Percentiles rank a stretch among this genome's conserved stretches.
Conservation (phyloP, 1,140 invertebrate species). For the Hycleus phaleratus region DNA sequence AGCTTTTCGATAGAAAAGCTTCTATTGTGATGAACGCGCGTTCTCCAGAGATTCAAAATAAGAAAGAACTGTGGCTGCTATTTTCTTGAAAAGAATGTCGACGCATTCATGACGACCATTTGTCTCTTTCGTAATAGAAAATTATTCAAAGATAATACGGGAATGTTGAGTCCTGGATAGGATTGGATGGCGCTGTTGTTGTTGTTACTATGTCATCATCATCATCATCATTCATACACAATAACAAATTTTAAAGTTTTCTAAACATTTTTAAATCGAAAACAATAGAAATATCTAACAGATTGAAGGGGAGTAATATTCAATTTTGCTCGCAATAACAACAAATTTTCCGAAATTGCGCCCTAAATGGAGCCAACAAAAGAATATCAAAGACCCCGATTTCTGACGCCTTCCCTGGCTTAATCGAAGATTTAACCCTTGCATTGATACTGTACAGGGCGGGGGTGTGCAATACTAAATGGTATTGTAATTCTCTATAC, state of each 20-base stretch:
- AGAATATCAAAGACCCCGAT: neutral
- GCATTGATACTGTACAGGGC: neutral
- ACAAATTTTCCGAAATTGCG: no score
- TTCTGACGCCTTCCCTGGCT: conserved; percentile 11
- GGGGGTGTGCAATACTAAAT: conserved; percentile 4
- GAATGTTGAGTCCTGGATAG: no score
- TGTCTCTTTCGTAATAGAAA: conserved; percentile 16
- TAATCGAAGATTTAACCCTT: conserved; percentile 15
- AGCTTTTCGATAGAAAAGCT: conserved; percentile 33
- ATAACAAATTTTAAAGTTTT: no score
- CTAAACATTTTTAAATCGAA: no score
- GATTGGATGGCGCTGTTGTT: no score
- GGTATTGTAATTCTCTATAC: conserved; percentile 11
- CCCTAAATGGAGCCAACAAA: no score
- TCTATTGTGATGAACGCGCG: conserved; percentile 32
- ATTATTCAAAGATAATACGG: conserved; percentile 9
- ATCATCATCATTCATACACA: no score
- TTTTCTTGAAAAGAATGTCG: conserved; percentile 30
- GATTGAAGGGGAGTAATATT: no score
- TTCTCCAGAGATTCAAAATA: conserved; percentile 33
- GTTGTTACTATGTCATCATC: no score
- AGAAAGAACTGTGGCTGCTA: conserved; percentile 35
- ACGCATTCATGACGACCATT: conserved; percentile 23
- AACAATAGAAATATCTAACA: no score
- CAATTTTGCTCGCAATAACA: no score